Evolutionary conservation across 1,140 invertebrate genomes (phyloP).

Genomic region (Bombus huntii): DNA sequence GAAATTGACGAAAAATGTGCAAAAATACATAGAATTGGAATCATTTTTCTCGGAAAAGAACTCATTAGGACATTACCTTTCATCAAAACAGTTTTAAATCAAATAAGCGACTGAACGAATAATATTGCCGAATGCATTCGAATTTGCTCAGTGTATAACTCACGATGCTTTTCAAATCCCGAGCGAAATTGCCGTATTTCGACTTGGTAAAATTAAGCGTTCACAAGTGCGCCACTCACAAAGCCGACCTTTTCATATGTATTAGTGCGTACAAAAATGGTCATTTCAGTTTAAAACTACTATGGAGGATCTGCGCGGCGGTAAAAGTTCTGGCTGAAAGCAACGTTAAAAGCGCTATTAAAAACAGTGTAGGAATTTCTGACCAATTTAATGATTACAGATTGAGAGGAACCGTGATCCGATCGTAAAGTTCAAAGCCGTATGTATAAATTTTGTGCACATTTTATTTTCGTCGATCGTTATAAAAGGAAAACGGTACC

Average conservation of each 20-base stretch:
- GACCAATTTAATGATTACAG: conserved; percentile 14
- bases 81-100: no score
- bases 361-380: conserved; percentile 12
- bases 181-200: background rate
- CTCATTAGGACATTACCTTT: no score
- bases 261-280: background rate
- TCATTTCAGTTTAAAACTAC: conserved; percentile 9
- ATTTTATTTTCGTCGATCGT: background rate
- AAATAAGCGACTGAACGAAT: background rate
- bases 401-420: background rate
- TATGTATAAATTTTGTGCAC: background rate
- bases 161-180: background rate
- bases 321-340: background rate
- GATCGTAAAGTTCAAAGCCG: background rate
- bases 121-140: background rate
- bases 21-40: background rate
- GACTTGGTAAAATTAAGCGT: background rate
- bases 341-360: conserved; percentile 19
- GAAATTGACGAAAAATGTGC: background rate
- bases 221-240: background rate
- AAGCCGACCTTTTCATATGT: background rate
- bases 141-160: background rate
- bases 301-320: background rate
- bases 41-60: no score
- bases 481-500: background rate